These are phyloP conservation scores for Pterophyllum scalare DNA, from an alignment of 2,113 vertebrate genomes.

Conservation along the genomic window DNA sequence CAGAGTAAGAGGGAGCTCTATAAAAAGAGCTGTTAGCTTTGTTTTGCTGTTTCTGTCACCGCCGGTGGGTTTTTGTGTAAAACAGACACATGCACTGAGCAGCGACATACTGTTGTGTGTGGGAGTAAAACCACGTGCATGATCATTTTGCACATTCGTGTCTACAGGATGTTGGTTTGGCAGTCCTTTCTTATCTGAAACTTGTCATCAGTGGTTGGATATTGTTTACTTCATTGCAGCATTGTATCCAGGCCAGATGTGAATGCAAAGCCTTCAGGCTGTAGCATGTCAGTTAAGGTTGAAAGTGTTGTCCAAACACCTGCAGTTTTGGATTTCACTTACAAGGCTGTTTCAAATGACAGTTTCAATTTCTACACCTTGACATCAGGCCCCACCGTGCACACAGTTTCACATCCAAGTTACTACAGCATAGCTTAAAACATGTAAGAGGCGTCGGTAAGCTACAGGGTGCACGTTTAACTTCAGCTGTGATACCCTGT, in stretches of 20 bases:
- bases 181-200: slow-evolving; percentile 4
- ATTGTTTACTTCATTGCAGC: background rate
- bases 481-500: background rate
- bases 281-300: slow-evolving; percentile 3
- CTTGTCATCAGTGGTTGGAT: background rate
- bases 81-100: slow-evolving; percentile 16
- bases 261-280: background rate
- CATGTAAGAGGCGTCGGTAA: slow-evolving; percentile 13
- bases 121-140: background rate
- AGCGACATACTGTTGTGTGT: background rate
- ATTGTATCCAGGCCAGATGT: background rate
- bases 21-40: slow-evolving; percentile 39
- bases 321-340: slow-evolving; percentile 69
- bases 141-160: background rate
- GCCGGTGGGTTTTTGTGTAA: slow-evolving; percentile 23
- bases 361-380: slow-evolving; percentile 51
- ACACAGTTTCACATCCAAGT: slow-evolving; percentile 63
- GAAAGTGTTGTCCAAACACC: slow-evolving; percentile 28
- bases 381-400: slow-evolving; percentile 9
- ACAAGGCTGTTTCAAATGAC: slow-evolving; percentile 63
- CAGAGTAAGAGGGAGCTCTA: background rate
- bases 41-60: slow-evolving; percentile 34
- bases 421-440: slow-evolving; percentile 1
- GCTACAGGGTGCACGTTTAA: background rate
- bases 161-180: slow-evolving; percentile 19